phyloP scores from a whole-genome alignment of 2,888 invertebrate genomes.

The Diplolepis rosae region DNA sequence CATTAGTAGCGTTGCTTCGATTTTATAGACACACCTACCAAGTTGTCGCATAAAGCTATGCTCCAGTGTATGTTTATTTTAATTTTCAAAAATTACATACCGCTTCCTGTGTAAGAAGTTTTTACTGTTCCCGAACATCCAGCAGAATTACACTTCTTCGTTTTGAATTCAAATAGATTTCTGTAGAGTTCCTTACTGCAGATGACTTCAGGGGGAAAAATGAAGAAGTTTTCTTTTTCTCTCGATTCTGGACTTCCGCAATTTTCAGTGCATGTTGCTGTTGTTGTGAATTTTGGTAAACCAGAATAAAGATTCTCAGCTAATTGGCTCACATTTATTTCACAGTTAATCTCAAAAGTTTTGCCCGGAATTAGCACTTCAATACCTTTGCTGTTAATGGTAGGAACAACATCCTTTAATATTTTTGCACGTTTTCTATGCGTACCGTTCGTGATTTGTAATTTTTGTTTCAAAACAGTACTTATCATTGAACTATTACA shows the following conservation, averaged over 20 bases:
- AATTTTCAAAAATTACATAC: neutral
- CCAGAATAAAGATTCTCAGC: neutral
- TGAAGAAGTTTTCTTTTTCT: neutral
- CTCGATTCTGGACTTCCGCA: neutral
- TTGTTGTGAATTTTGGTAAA: neutral
- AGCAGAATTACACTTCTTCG: neutral
- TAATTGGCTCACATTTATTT: neutral
- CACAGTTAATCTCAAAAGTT: neutral
- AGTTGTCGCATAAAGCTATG: too few species aligned
- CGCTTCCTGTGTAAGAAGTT: neutral
- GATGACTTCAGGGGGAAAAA: neutral
- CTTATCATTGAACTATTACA: too few species aligned
- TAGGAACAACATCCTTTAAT: neutral
- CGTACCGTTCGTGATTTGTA: neutral
- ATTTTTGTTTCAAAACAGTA: too few species aligned
- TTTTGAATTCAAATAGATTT: neutral
- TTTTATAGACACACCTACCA: too few species aligned
- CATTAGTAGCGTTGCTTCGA: too few species aligned
- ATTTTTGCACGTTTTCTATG: neutral
- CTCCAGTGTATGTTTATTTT: too few species aligned
- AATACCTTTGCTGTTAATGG: neutral
- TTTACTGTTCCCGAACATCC: neutral
- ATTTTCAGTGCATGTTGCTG: neutral
- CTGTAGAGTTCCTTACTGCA: neutral
- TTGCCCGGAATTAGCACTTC: neutral